Conservation (phyloP, 2,888 invertebrate species). For the Temnothorax unifasciatus region DNA sequence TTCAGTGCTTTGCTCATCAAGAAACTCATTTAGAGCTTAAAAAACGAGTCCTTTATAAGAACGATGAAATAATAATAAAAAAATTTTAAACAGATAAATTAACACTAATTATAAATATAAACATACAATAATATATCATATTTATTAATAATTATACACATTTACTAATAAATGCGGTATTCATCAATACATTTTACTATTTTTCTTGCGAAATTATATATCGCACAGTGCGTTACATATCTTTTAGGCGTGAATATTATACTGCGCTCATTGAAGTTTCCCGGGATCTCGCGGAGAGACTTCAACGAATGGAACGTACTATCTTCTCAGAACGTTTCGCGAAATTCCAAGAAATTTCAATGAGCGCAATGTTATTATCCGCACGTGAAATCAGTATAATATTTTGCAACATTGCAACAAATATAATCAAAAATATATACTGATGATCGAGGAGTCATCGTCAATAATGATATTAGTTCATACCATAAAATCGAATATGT, state of each 20-base stretch:
- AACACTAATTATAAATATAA: background rate
- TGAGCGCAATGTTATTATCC: background rate
- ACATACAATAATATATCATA: background rate
- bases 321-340: background rate
- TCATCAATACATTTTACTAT: background rate
- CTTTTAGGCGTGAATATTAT: background rate
- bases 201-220: background rate
- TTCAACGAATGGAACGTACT: conserved; percentile 20
- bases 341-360: conserved; percentile 21
- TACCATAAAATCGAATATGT: background rate
- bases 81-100: background rate
- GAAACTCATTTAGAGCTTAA: conserved; percentile 1
- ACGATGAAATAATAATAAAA: background rate
- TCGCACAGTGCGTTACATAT: background rate
- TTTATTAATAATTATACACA: background rate
- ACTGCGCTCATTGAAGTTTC: conserved; percentile 9
- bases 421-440: background rate
- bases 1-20: background rate
- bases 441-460: background rate
- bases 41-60: background rate
- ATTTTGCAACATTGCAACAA: background rate
- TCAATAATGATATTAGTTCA: background rate
- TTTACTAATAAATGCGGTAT: background rate
- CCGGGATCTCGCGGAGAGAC: background rate
- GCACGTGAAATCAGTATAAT: background rate